A percentile compares a stretch with the other conserved stretches of the same genome.
These are phyloP conservation scores for Bellardia pandia DNA, from an alignment of 2,888 invertebrate genomes.

Conservation along the genomic window DNA sequence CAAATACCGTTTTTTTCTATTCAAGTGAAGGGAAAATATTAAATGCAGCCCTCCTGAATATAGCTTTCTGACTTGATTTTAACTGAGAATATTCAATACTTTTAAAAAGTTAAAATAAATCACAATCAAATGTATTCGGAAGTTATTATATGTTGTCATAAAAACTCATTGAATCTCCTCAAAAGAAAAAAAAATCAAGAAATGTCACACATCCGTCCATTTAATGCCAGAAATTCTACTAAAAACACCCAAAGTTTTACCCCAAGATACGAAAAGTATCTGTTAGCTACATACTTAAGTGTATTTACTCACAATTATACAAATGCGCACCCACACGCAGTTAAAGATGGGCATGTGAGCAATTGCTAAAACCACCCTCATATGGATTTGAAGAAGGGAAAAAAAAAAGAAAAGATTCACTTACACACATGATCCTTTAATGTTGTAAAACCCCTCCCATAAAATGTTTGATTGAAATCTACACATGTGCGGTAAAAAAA, in stretches of 20 bases:
- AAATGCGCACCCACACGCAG: background rate
- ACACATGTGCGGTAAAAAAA: conserved; percentile 28
- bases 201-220: background rate
- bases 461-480: conserved; percentile 1
- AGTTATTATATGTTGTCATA: conserved; percentile 17
- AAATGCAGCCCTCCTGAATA: too few species aligned
- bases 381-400: background rate
- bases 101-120: background rate
- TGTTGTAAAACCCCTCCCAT: conserved; percentile 43
- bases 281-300: conserved; percentile 19
- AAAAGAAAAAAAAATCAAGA: background rate
- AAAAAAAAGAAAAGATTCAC: conserved; percentile 12
- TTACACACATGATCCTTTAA: conserved; percentile 10
- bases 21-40: too few species aligned
- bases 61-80: too few species aligned
- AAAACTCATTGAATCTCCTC: conserved; percentile 4
- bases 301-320: background rate
- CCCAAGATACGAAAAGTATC: background rate
- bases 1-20: too few species aligned
- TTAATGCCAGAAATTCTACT: background rate
- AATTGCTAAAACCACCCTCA: conserved; percentile 40
- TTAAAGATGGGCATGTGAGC: background rate
- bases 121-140: background rate
- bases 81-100: background rate
- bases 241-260: background rate